Conservation (phyloP, 2,113 vertebrate species). For the Calidris pygmaea region DNA sequence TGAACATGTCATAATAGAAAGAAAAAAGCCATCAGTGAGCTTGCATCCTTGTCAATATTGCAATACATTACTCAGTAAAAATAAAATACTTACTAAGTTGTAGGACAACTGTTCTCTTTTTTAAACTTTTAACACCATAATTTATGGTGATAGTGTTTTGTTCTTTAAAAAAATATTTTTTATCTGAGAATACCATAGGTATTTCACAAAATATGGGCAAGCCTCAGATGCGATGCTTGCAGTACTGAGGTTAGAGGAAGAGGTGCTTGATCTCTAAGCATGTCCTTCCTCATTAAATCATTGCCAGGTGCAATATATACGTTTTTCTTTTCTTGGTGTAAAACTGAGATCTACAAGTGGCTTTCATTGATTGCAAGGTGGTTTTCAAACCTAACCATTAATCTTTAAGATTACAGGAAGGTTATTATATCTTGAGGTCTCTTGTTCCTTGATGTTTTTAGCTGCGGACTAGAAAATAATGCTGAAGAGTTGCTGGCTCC, state of each 20-base stretch:
- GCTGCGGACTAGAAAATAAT: background rate
- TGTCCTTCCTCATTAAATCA: background rate
- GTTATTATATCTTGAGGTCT: background rate
- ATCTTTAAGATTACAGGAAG: background rate
- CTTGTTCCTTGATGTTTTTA: background rate
- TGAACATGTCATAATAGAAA: background rate
- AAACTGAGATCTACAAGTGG: background rate
- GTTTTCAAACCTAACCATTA: background rate
- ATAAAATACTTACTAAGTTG: background rate
- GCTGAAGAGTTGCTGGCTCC: background rate
- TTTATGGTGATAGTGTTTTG: background rate
- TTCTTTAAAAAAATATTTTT: background rate
- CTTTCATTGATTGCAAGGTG: background rate
- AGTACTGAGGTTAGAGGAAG: background rate
- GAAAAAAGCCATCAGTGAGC: background rate
- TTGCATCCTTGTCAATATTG: background rate
- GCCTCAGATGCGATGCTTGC: background rate
- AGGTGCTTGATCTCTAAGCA: background rate
- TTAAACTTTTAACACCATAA: background rate
- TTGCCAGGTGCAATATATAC: background rate
- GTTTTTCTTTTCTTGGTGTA: background rate
- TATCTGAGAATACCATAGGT: background rate
- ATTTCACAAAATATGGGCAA: background rate
- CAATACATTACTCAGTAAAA: background rate
- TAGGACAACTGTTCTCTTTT: background rate